Base-by-base conservation (phyloP, 2,888 invertebrate species). In the Cheilosia impressa region DNA sequence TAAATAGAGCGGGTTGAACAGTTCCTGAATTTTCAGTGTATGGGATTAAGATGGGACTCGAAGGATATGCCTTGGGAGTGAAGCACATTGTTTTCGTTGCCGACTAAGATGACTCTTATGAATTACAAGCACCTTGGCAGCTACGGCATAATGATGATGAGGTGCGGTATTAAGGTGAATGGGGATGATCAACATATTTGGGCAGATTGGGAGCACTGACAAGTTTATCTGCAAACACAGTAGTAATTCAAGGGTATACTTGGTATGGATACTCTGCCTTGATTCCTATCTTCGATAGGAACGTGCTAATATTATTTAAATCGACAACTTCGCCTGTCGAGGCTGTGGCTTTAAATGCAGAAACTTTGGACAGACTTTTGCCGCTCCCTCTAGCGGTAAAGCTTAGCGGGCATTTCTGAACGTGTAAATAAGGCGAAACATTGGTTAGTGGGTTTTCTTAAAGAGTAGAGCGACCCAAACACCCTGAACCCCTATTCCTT, bases 81-180 rank as follows among this genome's bases (percentile, higher is more conserved):
- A 24, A 60, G 17, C 15, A 62, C 43, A 69, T 24, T 81, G 63
- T 58, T 76, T 69, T 65, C 65, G 63, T 47, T 24, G n/a, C 66
- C 73, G 73, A 80, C 73, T 68, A 68, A 80, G 53, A 62, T 55
- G 53, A 9, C 31, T 75, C 55, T 68, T 55, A 73, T 47, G 60
- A 58, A 52, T 72, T 65, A 50, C 15, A 52, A 52, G 34, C 60
- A 38, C 7, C 34, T 45, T 27, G 7, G 38, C 22, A 38, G 52
- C 43, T 53, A 15, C 17, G 2, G 22, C 5, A 10, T 31, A 19
- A 45, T 13, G 34, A 52, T 60, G 5, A 17, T 34, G 41, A 60
- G 50, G 31, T 31, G 31, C 9, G 31, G 9, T 2, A 31, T 31
- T 31, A 31, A 31, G 31, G 60, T 55, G 17, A 62, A 38, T 41